phyloP scores from a whole-genome alignment of 2,113 vertebrate genomes.

The Ahaetulla prasina region DNA sequence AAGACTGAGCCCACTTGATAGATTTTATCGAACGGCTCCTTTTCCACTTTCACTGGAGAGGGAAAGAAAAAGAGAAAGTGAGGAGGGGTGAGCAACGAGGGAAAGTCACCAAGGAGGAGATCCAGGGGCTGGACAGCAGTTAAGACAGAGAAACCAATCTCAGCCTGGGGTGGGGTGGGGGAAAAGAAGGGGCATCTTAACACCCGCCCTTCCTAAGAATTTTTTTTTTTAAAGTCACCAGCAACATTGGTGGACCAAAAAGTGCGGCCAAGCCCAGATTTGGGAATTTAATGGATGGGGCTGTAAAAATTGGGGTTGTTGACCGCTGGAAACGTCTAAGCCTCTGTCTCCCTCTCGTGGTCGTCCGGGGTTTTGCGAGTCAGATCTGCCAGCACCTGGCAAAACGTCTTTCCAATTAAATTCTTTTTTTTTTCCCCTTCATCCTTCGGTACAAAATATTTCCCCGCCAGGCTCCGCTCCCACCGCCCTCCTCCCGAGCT shows the following conservation, averaged over 20 bases:
- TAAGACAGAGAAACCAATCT: neutral
- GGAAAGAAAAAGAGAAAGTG: neutral
- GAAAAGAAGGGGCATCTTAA: neutral
- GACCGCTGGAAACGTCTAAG: neutral
- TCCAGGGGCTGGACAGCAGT: neutral
- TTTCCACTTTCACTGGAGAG: conserved; percentile 83
- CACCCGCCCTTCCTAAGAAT: neutral
- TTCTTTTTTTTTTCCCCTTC: neutral
- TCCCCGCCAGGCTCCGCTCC: neutral
- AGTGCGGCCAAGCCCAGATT: neutral
- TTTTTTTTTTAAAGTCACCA: neutral
- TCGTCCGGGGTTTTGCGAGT: neutral
- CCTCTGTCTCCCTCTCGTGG: neutral
- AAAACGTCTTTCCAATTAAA: neutral
- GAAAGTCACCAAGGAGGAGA: neutral
- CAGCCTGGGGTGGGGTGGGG: no score
- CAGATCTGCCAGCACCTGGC: neutral
- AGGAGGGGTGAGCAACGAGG: neutral
- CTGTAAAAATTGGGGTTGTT: neutral
- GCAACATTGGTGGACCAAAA: neutral
- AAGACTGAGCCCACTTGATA: conserved; percentile 92
- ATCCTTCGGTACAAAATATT: neutral
- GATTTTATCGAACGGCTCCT: conserved; percentile 90
- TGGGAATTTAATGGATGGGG: neutral
- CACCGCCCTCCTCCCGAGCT: neutral